Percentiles rank a stretch among this genome's conserved stretches.
These are phyloP conservation scores for Lepidurus couesii DNA, from an alignment of 1,140 invertebrate genomes.

Conservation along the genomic window DNA sequence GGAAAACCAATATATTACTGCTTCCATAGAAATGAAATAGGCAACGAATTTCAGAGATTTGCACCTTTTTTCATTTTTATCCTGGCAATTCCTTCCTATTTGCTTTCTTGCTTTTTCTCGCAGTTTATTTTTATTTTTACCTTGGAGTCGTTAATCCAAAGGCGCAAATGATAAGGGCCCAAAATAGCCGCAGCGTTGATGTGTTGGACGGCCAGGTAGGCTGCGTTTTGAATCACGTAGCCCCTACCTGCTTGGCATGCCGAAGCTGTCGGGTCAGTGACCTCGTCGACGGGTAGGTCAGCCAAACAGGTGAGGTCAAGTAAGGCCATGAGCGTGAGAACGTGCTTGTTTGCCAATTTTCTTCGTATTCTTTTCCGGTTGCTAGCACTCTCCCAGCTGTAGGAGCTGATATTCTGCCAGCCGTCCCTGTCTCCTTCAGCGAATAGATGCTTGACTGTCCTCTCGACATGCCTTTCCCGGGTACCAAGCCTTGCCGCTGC, in stretches of 20 bases:
- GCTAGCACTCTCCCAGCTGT: background rate
- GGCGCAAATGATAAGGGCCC: background rate
- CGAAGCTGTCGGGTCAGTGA: background rate
- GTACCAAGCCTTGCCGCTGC: background rate
- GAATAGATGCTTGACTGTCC: too few species aligned
- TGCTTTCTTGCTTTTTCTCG: background rate
- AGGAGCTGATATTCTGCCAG: background rate
- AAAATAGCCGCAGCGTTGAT: background rate
- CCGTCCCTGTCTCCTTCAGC: background rate
- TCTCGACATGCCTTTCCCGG: too few species aligned
- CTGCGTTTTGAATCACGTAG: background rate
- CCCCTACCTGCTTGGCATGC: background rate
- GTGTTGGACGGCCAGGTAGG: background rate
- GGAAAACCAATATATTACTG: too few species aligned
- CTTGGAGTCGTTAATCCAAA: background rate
- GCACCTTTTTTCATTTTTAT: background rate
- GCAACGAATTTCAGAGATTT: too few species aligned
- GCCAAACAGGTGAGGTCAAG: background rate
- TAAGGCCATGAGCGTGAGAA: slow-evolving; percentile 7
- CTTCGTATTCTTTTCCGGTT: background rate
- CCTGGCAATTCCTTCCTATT: background rate
- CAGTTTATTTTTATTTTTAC: background rate
- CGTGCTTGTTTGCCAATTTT: background rate
- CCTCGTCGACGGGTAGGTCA: background rate
- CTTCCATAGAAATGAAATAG: too few species aligned